Evolutionary conservation across 2,113 vertebrate species (phyloP), one percentile per base, ranked within the genome.

Genomic region (Hemichromis elongatus): DNA sequence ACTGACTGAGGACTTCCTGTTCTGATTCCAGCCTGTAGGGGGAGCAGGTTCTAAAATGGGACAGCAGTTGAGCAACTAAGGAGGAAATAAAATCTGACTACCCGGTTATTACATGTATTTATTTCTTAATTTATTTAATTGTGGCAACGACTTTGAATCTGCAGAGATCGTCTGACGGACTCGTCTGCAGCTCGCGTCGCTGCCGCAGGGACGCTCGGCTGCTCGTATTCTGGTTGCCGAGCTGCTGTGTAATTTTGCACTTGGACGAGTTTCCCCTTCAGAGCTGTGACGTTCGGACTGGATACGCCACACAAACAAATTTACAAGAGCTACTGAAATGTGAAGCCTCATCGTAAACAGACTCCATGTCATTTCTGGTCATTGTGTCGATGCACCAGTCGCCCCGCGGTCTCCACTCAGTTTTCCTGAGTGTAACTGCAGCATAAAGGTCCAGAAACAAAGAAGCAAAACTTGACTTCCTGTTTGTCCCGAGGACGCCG

Each of bases 211-310:
- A 63, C 18, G 18, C 59, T 63, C 10, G 10, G 33, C 59, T 0
- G 59, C 4, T 37, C 8, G 10, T n/a, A 0, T 21, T 63, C 59
- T 63, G 59, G 10, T 37, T 30, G 26, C 26, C 0, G 26, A 18
- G 56, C 6, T 6, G 2, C 33, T 30, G 56, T 30, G 30, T 63
- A 7, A 8, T 2, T 63, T 19, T 63, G 59, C 19, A 6, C 5
- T 5, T 37, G 9, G 35, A 37, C 2, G 35, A 1, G 8, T 9
- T 18, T 59, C 18, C 5, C 14, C 30, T 30, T 30, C 5, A 18
- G 56, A 30, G 14, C 28, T 18, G 26, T 5, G 56, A 2, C 3
- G 4, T 59, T 59, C 5, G 26, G 55, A 26, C 55, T 5, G 7
- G 13, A 57, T 5, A 28, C 55, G 4, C 55, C 55, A 28, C 55